Conservation (phyloP, 1,140 invertebrate genomes). For the Anadara kagoshimensis region DNA sequence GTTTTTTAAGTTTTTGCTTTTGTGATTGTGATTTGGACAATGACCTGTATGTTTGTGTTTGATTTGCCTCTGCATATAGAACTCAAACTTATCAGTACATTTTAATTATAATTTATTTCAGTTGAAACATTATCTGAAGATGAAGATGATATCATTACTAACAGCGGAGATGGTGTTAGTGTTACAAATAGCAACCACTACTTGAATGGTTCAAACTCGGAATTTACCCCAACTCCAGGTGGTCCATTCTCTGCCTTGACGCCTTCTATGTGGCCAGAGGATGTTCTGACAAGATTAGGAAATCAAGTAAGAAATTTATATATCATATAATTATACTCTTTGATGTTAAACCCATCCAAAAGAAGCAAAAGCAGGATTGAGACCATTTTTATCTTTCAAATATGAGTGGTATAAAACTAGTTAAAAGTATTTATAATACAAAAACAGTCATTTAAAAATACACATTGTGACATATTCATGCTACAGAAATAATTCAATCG, state of each 20-base stretch:
- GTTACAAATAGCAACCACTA: constrained; percentile 72
- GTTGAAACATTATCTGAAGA: constrained; percentile 88
- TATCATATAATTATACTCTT: background rate
- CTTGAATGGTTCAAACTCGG: constrained; percentile 47
- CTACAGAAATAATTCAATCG: too few relatives aligned
- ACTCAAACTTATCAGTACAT: background rate
- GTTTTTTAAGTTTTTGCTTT: too few relatives aligned
- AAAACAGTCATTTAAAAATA: too few relatives aligned
- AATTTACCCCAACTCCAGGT: constrained; percentile 70
- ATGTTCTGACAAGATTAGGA: constrained; percentile 86
- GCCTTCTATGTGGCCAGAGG: constrained; percentile 97
- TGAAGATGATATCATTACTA: constrained; percentile 81
- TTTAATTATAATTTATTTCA: constrained; percentile 66
- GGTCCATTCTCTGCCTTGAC: constrained; percentile 89
- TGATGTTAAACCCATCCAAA: background rate
- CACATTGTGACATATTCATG: too few relatives aligned
- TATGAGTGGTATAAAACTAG: too few relatives aligned
- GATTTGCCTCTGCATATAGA: background rate
- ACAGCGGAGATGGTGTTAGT: constrained; percentile 74
- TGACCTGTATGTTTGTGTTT: background rate
- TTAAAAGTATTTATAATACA: too few relatives aligned
- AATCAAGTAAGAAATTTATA: constrained; percentile 58
- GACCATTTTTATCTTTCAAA: too few relatives aligned
- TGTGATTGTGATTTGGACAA: background rate
- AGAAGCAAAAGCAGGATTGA: background rate